Evolutionary conservation across 2,113 vertebrate species (phyloP), one percentile per base, ranked within the genome.

Genomic region (Neolamprologus sp.): DNA sequence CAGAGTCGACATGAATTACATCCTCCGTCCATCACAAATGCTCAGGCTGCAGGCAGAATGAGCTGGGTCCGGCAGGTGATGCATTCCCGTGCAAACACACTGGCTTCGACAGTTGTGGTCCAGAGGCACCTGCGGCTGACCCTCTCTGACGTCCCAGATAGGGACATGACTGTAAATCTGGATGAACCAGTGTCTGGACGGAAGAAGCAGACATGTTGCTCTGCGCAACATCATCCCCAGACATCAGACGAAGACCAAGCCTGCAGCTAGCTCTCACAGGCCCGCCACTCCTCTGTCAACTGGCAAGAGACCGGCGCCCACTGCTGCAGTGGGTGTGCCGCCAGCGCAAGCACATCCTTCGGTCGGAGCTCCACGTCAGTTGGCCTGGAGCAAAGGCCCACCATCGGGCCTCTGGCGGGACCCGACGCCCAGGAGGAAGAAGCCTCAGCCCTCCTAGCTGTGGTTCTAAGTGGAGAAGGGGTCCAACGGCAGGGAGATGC

Each of bases 401-500:
- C 21, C 54, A 55, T 55, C 0, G 4, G 21, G 54, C 21, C 54
- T 26, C 53, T 54, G 53, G 53, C 2, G 6, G 53, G 10, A 54
- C 53, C 53, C 0, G 2, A 54, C 0, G 10, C 51, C 51, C n/a
- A 11, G 0, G 51, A 2, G 51, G n/a, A 54, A 54, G n/a, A 54
- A 54, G 51, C n/a, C n/a, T 21, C 53, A 12, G 3, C n/a, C n/a
- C 51, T 53, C 1, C 2, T 54, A 21, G 9, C n/a, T 21, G 7
- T 49, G 51, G 51, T 53, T 12, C 11, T 1, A 0, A 55, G 2
- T 1, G 53, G 1, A 26, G 54, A 55, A 55, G 53, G 11, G 53
- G 0, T 55, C 53, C 53, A 55, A 23, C 2, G 2, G 53, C 53
- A 55, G 0, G 53, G 53, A 55, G 11, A 55, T 0, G 1, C 11